phyloP scores from a whole-genome alignment of 2,113 vertebrate genomes.

The Platichthys stellatus region DNA sequence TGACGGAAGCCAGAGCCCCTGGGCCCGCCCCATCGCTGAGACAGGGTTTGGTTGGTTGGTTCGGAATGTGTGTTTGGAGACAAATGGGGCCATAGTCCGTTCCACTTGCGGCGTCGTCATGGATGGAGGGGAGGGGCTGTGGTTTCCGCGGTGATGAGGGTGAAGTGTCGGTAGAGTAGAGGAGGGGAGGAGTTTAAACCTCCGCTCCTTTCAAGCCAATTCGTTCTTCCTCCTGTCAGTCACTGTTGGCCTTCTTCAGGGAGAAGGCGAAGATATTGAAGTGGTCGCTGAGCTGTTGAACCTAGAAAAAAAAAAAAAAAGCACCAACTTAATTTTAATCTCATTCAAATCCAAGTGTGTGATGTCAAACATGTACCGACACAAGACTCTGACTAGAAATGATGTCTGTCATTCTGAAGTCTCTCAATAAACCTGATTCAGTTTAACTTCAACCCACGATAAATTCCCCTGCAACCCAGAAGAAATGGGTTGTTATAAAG shows the following conservation, averaged over 20 bases:
- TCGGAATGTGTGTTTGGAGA: constrained; percentile 41
- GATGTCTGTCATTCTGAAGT: not conserved
- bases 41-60: constrained; percentile 29
- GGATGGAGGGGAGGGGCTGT: constrained; percentile 57
- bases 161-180: constrained; percentile 85
- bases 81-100: constrained; percentile 35
- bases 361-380: not conserved
- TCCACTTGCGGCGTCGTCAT: constrained; percentile 68
- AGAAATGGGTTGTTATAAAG: not conserved
- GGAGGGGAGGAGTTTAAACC: constrained; percentile 84
- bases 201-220: constrained; percentile 86
- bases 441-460: not conserved
- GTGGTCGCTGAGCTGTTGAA: constrained; percentile 92
- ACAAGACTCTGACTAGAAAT: not conserved
- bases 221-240: constrained; percentile 94
- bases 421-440: not conserved
- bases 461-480: not conserved
- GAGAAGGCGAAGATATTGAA: constrained; percentile 95
- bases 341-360: not conserved
- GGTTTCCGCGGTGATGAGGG: constrained; percentile 84
- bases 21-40: constrained; percentile 54
- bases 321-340: not conserved
- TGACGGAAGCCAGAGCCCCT: constrained; percentile 69
- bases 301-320: constrained; percentile 77
- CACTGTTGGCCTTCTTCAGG: constrained; percentile 88